Percentiles rank a stretch among this genome's conserved stretches.
These are phyloP conservation scores for Dryobotodes eremita DNA, from an alignment of 2,888 invertebrate genomes.

Conservation along the genomic window DNA sequence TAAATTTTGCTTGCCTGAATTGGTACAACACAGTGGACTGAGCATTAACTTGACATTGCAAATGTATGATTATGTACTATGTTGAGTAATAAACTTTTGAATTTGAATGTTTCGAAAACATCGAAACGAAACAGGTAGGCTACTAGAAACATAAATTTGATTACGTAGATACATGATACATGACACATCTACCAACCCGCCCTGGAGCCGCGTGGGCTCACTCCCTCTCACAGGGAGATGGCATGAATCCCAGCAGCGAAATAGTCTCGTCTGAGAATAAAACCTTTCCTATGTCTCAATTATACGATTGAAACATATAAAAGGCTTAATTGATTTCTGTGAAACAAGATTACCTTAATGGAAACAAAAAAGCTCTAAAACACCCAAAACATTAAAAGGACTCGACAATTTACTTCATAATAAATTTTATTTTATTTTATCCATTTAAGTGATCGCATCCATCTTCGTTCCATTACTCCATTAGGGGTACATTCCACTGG, in stretches of 20 bases:
- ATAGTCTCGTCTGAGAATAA: neutral
- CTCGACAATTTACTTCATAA: slow-evolving; percentile 61
- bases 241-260: no score
- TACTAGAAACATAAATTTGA: neutral
- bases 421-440: slow-evolving; percentile 64
- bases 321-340: slow-evolving; percentile 15
- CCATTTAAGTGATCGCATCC: slow-evolving; percentile 65
- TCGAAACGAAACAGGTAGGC: neutral
- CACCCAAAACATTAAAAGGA: slow-evolving; percentile 35
- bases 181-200: neutral
- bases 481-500: slow-evolving; percentile 78
- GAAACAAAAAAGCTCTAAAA: slow-evolving; percentile 13
- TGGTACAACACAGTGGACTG: no score
- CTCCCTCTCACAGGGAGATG: neutral
- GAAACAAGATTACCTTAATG: slow-evolving; percentile 38
- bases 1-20: no score
- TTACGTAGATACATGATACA: neutral
- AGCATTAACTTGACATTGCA: no score
- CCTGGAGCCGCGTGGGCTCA: no score
- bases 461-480: slow-evolving; percentile 69
- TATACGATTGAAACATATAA: slow-evolving; percentile 30
- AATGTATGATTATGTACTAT: no score
- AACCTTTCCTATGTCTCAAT: slow-evolving; percentile 1
- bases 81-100: no score
- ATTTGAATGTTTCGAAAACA: neutral